Percentiles rank a stretch among this genome's conserved stretches.
Conservation (phyloP, 2,797 vertebrate species). For the Melanogrammus aeglefinus region DNA sequence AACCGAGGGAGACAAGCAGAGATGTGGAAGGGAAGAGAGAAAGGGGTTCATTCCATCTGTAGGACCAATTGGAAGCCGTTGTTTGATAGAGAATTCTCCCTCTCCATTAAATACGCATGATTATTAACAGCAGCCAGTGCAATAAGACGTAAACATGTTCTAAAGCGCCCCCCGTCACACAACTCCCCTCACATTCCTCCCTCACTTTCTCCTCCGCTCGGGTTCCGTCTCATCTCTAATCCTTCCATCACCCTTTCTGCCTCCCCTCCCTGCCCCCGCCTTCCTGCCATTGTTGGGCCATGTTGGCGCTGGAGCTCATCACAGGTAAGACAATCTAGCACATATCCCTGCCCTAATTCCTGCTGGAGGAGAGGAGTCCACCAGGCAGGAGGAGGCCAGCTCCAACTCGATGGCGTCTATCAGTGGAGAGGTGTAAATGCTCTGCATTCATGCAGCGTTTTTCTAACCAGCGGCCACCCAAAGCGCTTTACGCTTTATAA, state of each 20-base stretch:
- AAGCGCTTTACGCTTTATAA: no score
- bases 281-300: background rate
- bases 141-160: background rate
- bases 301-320: background rate
- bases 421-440: background rate
- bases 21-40: no score
- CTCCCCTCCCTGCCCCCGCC: background rate
- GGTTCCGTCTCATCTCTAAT: background rate
- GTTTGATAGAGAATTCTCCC: background rate
- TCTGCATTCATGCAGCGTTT: no score
- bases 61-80: background rate
- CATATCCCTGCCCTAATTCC: background rate
- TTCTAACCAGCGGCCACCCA: no score
- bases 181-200: background rate
- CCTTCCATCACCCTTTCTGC: constrained; percentile 10
- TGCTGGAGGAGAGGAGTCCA: background rate
- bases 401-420: background rate
- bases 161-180: background rate
- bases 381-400: background rate
- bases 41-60: background rate
- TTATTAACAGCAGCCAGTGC: background rate
- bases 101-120: background rate
- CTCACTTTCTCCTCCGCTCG: background rate
- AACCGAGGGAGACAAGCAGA: no score
- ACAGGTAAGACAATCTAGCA: background rate